Percentiles rank a stretch among this genome's conserved stretches.
These are phyloP conservation scores for Tenthredo livida DNA, from an alignment of 2,888 invertebrate genomes.

Conservation along the genomic window DNA sequence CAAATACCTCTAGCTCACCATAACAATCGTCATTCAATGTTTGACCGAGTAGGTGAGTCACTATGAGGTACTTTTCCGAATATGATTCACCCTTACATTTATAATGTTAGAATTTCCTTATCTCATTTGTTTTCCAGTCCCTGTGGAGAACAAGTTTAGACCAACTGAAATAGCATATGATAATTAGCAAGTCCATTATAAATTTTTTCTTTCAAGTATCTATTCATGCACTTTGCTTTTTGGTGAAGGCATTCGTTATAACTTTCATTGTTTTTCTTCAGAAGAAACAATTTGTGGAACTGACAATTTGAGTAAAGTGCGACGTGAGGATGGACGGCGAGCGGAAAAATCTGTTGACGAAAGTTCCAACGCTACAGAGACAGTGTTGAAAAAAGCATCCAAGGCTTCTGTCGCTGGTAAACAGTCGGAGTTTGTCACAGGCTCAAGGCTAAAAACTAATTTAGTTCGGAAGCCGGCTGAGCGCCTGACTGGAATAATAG, in stretches of 20 bases:
- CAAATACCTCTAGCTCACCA: conserved; percentile 62
- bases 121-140: background rate
- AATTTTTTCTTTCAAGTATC: background rate
- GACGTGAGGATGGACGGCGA: conserved; percentile 55
- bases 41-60: conserved; percentile 36
- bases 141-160: background rate
- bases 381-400: conserved; percentile 66
- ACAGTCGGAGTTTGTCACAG: conserved; percentile 57
- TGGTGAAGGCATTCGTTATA: background rate
- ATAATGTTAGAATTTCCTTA: background rate
- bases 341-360: conserved; percentile 61
- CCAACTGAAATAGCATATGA: background rate
- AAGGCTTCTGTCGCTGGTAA: conserved; percentile 57
- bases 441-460: conserved; percentile 61
- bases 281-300: conserved; percentile 7
- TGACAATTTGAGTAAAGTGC: conserved; percentile 56
- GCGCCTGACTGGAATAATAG: conserved; percentile 1
- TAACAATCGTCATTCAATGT: conserved; percentile 48
- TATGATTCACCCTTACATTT: conserved; percentile 1
- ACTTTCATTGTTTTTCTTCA: background rate
- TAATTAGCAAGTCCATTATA: background rate
- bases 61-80: background rate
- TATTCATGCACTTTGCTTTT: background rate
- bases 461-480: conserved; percentile 56
- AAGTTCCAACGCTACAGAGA: conserved; percentile 63